These are phyloP conservation scores for Alviniconcha strummeri DNA, from an alignment of 2,888 invertebrate species.

Conservation along the genomic window DNA sequence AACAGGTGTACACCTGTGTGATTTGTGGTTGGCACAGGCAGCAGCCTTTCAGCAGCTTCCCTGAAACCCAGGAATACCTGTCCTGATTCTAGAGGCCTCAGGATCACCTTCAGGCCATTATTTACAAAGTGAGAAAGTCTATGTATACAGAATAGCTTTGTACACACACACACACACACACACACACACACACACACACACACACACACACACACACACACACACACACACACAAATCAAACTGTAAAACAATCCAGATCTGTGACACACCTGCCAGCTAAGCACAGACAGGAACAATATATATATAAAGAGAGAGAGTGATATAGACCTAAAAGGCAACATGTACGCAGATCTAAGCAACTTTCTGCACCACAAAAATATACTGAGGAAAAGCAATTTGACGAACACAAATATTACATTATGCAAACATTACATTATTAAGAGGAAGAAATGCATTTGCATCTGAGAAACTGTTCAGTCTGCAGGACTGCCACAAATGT, in stretches of 20 bases:
- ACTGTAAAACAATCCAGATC: background rate
- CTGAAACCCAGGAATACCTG: no score
- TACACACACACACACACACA: background rate
- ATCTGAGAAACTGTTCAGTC: no score
- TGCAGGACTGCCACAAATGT: no score
- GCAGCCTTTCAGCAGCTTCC: background rate
- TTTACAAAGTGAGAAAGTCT: background rate
- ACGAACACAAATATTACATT: background rate
- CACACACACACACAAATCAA: background rate
- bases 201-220: background rate
- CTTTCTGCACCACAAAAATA: background rate
- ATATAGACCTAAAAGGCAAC: background rate
- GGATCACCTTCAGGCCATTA: background rate
- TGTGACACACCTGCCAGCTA: background rate
- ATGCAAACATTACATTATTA: no score
- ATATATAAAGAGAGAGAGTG: background rate
- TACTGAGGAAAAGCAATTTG: background rate
- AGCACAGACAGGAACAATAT: background rate
- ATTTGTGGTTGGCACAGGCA: background rate
- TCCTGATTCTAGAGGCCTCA: no score
- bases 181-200: background rate
- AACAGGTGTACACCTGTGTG: background rate
- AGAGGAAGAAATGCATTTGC: no score
- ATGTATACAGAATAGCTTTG: background rate
- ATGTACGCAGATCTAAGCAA: background rate